A percentile compares a stretch with the other conserved stretches of the same genome.
Conservation (phyloP, 2,113 vertebrate species). For the Cephalopterus ornatus region DNA sequence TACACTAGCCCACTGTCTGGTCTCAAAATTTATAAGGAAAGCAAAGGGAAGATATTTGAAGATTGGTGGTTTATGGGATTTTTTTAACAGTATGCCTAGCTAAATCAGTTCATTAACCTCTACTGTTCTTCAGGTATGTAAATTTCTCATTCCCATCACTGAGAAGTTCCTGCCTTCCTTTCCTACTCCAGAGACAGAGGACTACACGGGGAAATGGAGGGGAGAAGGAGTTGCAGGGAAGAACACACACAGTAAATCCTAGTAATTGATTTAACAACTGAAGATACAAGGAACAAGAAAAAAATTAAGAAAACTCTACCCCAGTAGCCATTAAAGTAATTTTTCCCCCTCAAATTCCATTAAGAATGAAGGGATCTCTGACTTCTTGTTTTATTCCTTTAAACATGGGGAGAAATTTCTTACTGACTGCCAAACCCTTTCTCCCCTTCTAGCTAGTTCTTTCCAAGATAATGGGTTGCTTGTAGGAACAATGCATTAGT, state of each 20-base stretch:
- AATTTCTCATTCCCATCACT: neutral
- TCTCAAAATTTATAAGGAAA: neutral
- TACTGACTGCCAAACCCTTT: neutral
- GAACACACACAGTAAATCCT: neutral
- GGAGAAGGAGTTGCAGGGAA: neutral
- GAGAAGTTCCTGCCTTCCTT: neutral
- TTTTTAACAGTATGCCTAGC: neutral
- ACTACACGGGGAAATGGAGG: neutral
- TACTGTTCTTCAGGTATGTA: neutral
- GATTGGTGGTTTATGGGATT: neutral
- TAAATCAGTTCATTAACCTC: neutral
- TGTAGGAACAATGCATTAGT: neutral
- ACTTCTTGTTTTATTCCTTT: neutral
- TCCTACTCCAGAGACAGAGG: neutral
- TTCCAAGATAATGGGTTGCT: no score
- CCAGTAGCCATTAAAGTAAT: neutral
- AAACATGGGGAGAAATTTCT: neutral
- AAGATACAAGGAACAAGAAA: neutral
- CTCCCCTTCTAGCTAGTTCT: no score
- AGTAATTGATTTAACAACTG: neutral
- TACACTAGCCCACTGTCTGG: neutral
- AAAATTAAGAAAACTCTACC: neutral
- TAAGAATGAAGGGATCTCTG: neutral
- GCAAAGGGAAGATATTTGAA: neutral
- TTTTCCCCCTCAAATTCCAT: neutral